Evolutionary conservation across 2,797 vertebrate genomes (phyloP).

Genomic region (Rousettus madagascariensis): DNA sequence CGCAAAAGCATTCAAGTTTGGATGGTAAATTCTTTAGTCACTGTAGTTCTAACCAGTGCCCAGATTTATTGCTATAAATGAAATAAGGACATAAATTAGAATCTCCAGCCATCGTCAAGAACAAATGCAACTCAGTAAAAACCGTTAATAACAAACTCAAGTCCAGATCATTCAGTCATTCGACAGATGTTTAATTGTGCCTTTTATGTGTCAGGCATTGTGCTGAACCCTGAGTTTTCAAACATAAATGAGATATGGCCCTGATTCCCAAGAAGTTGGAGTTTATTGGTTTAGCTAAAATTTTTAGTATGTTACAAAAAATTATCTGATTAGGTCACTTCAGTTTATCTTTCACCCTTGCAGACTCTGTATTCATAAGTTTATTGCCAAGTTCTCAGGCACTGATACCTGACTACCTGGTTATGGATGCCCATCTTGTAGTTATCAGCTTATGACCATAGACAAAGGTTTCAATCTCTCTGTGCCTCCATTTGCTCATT

Average conservation of each 20-base stretch:
- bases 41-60: not conserved
- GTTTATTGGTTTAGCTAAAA: constrained; percentile 21
- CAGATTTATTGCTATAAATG: not conserved
- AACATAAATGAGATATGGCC: not conserved
- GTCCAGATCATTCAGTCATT: not conserved
- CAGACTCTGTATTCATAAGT: not conserved
- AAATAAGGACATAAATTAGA: not conserved
- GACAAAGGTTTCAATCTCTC: not conserved
- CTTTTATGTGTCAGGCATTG: not conserved
- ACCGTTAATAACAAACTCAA: not conserved
- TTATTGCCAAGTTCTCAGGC: not conserved
- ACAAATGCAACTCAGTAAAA: not conserved
- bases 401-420: not conserved
- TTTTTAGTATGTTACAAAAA: not conserved
- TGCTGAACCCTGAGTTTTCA: constrained; percentile 5
- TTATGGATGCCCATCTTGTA: not conserved
- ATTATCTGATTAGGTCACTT: not conserved
- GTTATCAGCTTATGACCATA: not conserved
- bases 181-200: not conserved
- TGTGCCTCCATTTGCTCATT: not conserved
- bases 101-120: not conserved
- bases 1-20: not conserved
- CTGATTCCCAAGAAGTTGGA: not conserved
- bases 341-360: not conserved
- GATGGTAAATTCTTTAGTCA: not conserved